Percentiles rank a stretch among this genome's conserved stretches.
These are phyloP conservation scores for Thalassaphorura encarpata DNA, from an alignment of 1,140 invertebrate genomes.

Conservation along the genomic window DNA sequence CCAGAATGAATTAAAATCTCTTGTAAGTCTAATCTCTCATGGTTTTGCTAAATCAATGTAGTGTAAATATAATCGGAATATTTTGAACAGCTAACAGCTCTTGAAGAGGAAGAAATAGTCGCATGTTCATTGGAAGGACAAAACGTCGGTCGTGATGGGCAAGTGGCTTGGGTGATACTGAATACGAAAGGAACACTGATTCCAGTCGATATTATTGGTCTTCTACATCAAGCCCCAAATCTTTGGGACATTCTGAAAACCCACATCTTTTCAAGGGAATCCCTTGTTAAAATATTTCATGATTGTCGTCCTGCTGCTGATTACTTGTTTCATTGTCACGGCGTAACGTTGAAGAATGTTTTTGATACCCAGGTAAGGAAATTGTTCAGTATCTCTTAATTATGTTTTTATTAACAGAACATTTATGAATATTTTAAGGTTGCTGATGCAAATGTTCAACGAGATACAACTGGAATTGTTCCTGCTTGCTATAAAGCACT, in stretches of 20 bases:
- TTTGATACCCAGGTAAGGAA: conserved; percentile 19
- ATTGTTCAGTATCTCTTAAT: not conserved
- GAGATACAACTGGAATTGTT: not conserved
- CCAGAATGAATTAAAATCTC: conserved; percentile 14
- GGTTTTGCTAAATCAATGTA: no score
- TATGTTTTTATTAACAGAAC: not conserved
- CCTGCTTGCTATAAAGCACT: conserved; percentile 6
- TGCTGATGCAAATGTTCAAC: conserved; percentile 10
- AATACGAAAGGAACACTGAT: conserved; percentile 16
- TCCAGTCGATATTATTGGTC: conserved; percentile 13
- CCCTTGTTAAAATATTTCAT: conserved; percentile 22
- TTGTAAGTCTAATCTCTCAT: conserved; percentile 10
- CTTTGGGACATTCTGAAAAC: conserved; percentile 15
- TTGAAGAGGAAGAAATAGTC: conserved; percentile 13
- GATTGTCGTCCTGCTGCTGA: conserved; percentile 17
- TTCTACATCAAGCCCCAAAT: conserved; percentile 8
- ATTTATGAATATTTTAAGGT: conserved; percentile 5
- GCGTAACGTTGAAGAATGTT: conserved; percentile 14
- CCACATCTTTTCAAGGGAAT: conserved; percentile 11
- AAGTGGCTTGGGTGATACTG: conserved; percentile 17
- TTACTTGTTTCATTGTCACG: conserved; percentile 15
- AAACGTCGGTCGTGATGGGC: conserved; percentile 18
- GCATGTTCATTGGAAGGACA: conserved; percentile 20
- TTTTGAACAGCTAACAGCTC: no score
- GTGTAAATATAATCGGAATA: no score